phyloP scores from a whole-genome alignment of 2,113 vertebrate species.

The Tragelaphus scriptus region DNA sequence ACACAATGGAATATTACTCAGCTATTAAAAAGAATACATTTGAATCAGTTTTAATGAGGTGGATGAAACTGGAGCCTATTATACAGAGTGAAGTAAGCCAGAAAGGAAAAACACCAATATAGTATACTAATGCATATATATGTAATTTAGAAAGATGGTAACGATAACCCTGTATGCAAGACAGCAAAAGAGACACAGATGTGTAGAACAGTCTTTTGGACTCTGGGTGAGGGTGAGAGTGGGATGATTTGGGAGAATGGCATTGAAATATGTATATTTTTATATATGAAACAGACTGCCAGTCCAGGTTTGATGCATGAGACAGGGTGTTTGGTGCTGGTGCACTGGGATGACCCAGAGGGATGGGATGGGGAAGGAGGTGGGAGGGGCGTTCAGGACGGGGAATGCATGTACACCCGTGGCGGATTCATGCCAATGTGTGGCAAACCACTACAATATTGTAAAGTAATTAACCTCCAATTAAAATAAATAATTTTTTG shows the following conservation, averaged over 20 bases:
- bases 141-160: background rate
- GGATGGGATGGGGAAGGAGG: background rate
- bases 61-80: background rate
- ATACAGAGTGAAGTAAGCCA: background rate
- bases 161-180: rapidly evolving
- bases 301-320: background rate
- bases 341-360: background rate
- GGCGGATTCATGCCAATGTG: background rate
- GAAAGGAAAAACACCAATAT: background rate
- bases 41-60: background rate
- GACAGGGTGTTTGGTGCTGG: background rate
- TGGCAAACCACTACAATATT: background rate
- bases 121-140: background rate
- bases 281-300: background rate
- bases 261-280: background rate
- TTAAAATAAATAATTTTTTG: background rate
- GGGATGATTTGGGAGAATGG: background rate
- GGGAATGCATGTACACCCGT: background rate
- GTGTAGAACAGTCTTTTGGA: background rate
- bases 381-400: background rate
- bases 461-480: background rate
- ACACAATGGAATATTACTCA: background rate
- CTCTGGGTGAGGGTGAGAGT: background rate
- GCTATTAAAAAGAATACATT: background rate
- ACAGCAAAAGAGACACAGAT: background rate